phyloP scores from a whole-genome alignment of 2,113 vertebrate species.

The Mystacornis crossleyi region DNA sequence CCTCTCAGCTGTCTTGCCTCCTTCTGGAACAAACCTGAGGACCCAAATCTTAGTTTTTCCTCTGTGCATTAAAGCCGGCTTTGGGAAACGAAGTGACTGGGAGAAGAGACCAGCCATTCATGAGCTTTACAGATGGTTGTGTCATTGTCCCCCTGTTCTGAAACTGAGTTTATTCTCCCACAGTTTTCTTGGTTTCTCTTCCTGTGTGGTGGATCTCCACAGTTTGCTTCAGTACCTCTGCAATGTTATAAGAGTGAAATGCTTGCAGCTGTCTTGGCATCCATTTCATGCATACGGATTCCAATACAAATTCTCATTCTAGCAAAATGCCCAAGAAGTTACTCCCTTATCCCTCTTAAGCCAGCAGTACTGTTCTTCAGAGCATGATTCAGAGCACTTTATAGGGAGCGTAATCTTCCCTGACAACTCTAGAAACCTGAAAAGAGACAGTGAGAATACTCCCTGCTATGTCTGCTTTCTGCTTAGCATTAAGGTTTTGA shows the following conservation, averaged over 20 bases:
- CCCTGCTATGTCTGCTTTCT: background rate
- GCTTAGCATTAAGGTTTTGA: background rate
- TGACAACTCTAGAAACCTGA: background rate
- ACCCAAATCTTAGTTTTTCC: background rate
- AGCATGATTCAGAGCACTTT: background rate
- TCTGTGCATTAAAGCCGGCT: accelerated
- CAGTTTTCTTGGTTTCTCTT: background rate
- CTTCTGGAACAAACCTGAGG: background rate
- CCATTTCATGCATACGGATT: accelerated
- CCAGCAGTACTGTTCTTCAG: background rate
- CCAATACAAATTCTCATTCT: background rate
- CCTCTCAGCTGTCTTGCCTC: background rate
- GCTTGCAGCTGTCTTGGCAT: background rate
- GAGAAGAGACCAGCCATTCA: background rate
- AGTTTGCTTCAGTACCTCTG: background rate
- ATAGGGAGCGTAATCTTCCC: background rate
- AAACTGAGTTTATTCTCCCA: background rate
- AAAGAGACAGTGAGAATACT: background rate
- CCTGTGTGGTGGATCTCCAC: background rate
- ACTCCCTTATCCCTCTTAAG: background rate
- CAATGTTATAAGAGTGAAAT: background rate
- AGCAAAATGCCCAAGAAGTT: background rate
- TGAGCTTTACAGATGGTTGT: background rate
- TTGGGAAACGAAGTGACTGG: background rate
- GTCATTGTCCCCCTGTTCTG: background rate